A percentile compares a stretch with the other conserved stretches of the same genome.
Evolutionary conservation across 2,113 vertebrate genomes (phyloP).

Genomic region (Pterophyllum scalare): DNA sequence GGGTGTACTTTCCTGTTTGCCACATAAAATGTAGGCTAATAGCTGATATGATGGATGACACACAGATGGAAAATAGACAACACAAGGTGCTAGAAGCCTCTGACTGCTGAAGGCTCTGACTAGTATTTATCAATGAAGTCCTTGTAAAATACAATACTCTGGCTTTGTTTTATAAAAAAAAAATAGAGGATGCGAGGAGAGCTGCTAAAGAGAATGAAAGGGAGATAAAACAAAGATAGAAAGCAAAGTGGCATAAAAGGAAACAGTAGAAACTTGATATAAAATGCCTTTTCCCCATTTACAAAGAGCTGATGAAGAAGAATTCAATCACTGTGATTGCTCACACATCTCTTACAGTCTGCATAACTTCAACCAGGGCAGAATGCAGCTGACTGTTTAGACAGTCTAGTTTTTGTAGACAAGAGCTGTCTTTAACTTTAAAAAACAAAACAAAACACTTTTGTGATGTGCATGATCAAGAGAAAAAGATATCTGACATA

Average conservation of each 20-base stretch:
- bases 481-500: conserved; percentile 2
- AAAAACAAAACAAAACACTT: not conserved
- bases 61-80: conserved; percentile 14
- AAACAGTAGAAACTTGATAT: not conserved
- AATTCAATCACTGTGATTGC: not conserved
- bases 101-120: not conserved
- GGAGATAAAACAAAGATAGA: not conserved
- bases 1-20: conserved; percentile 20
- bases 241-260: not conserved
- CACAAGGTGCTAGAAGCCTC: not conserved
- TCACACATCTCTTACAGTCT: not conserved
- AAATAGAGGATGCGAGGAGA: not conserved
- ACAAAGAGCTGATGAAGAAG: not conserved
- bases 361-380: conserved; percentile 5
- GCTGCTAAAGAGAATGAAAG: not conserved
- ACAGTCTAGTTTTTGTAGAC: not conserved
- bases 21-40: conserved; percentile 11
- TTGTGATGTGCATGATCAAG: not conserved
- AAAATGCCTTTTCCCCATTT: not conserved
- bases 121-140: not conserved
- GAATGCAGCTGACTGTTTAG: conserved; percentile 1
- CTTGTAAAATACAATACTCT: not conserved
- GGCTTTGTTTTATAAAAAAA: not conserved
- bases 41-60: conserved; percentile 6
- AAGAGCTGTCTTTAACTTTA: not conserved